phyloP scores from a whole-genome alignment of 1,140 invertebrate species.

The Halesus radiatus region DNA sequence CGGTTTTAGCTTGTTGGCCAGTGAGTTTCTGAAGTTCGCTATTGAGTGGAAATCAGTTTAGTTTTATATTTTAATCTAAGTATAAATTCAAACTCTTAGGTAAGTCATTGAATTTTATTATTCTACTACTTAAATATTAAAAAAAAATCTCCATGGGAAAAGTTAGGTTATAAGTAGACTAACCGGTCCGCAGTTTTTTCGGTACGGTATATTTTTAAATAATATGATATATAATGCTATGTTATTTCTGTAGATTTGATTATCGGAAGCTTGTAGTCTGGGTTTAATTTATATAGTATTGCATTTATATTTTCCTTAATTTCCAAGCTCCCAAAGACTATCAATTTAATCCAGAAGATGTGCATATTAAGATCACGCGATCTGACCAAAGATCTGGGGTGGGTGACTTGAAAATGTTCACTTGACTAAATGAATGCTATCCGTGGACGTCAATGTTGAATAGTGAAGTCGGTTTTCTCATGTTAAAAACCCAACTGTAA shows the following conservation, averaged over 20 bases:
- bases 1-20: slow-evolving; percentile 24
- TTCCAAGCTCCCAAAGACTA: too few species aligned
- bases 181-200: slow-evolving; percentile 1
- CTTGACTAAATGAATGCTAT: neutral
- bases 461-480: neutral
- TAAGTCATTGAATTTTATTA: slow-evolving; percentile 5
- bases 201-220: slow-evolving; percentile 17
- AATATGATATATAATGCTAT: neutral
- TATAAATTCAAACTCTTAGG: neutral
- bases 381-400: neutral
- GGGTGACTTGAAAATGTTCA: neutral
- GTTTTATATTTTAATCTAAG: slow-evolving; percentile 17
- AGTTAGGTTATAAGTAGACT: slow-evolving; percentile 9
- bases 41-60: slow-evolving; percentile 21
- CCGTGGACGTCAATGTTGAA: neutral
- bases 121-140: neutral
- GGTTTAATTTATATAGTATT: too few species aligned
- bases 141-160: neutral
- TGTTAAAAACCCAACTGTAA: neutral
- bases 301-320: too few species aligned
- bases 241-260: neutral
- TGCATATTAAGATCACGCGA: neutral
- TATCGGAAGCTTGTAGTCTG: too few species aligned
- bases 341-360: too few species aligned
- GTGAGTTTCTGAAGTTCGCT: neutral